phyloP scores from a whole-genome alignment of 2,888 invertebrate genomes.

The Andrena praecox region DNA sequence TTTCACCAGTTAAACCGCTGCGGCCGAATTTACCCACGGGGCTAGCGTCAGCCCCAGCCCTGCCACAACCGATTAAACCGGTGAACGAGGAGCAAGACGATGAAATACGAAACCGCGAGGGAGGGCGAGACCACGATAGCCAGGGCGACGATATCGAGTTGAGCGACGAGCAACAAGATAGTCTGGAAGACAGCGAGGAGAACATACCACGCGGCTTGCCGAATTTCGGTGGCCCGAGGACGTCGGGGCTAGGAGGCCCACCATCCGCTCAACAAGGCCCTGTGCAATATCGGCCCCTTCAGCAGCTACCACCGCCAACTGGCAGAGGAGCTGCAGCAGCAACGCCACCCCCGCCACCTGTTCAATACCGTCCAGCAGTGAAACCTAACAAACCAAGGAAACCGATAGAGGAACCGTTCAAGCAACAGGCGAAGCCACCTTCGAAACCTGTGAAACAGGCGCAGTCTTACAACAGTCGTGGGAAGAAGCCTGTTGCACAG shows the following conservation, averaged over 20 bases:
- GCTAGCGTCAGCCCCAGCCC: slow-evolving; percentile 9
- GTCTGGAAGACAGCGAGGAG: slow-evolving; percentile 66
- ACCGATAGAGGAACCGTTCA: slow-evolving; percentile 72
- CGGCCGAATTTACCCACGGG: slow-evolving; percentile 49
- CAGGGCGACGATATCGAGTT: slow-evolving; percentile 49
- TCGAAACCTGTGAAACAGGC: slow-evolving; percentile 62
- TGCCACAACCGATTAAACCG: slow-evolving; percentile 71
- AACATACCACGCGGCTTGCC: slow-evolving; percentile 46
- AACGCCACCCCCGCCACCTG: slow-evolving; percentile 42
- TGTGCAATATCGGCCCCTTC: slow-evolving; percentile 69
- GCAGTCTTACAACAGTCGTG: slow-evolving; percentile 62
- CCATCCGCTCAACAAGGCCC: slow-evolving; percentile 42
- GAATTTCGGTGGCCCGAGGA: slow-evolving; percentile 32
- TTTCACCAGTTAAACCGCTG: slow-evolving; percentile 36
- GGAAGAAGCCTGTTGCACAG: slow-evolving; percentile 90
- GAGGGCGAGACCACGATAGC: slow-evolving; percentile 26
- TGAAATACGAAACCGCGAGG: slow-evolving; percentile 59
- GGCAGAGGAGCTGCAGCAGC: slow-evolving; percentile 41
- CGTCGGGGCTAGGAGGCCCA: too few species aligned
- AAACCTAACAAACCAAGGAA: slow-evolving; percentile 76
- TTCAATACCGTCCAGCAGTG: slow-evolving; percentile 67
- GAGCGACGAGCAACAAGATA: slow-evolving; percentile 57
- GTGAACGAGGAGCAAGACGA: slow-evolving; percentile 79
- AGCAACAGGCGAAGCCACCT: slow-evolving; percentile 60
- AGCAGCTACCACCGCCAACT: slow-evolving; percentile 37